Percentiles rank a stretch among this genome's conserved stretches.
Conservation (phyloP, 2,113 vertebrate species). For the Seriola rivoliana region DNA sequence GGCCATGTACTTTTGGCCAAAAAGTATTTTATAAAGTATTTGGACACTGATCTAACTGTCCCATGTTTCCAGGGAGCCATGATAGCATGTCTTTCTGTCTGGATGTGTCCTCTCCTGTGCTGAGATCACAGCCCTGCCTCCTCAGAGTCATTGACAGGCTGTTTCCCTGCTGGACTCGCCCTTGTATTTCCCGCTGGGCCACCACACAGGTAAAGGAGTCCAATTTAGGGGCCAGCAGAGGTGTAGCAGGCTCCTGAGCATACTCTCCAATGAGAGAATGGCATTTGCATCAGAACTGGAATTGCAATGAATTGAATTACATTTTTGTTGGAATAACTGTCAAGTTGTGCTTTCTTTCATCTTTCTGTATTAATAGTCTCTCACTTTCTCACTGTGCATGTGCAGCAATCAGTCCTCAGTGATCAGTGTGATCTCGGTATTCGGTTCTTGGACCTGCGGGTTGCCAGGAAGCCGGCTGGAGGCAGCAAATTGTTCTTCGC, state of each 20-base stretch:
- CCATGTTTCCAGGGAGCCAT: constrained; percentile 64
- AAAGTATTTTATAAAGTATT: not conserved
- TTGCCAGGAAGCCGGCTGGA: constrained; percentile 84
- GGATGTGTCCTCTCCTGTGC: constrained; percentile 70
- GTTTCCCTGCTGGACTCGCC: constrained; percentile 67
- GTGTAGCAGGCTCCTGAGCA: no score
- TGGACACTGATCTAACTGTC: not conserved
- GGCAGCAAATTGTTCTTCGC: constrained; percentile 86
- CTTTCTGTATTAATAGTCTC: not conserved
- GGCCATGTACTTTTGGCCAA: no score
- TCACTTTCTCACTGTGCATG: not conserved
- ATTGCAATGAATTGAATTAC: no score
- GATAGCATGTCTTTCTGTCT: constrained; percentile 81
- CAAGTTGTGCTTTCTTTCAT: not conserved
- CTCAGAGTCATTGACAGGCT: constrained; percentile 64
- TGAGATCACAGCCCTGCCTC: constrained; percentile 53
- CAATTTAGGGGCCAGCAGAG: not conserved
- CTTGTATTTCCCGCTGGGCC: constrained; percentile 73
- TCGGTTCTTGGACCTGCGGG: constrained; percentile 92
- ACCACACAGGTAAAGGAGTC: constrained; percentile 66
- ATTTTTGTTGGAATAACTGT: no score
- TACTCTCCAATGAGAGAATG: no score
- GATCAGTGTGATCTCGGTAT: constrained; percentile 90
- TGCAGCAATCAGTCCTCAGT: constrained; percentile 57
- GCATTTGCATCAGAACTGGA: no score